Evolutionary conservation across 2,888 invertebrate species (phyloP).

Genomic region (Willowsia nigromaculata): DNA sequence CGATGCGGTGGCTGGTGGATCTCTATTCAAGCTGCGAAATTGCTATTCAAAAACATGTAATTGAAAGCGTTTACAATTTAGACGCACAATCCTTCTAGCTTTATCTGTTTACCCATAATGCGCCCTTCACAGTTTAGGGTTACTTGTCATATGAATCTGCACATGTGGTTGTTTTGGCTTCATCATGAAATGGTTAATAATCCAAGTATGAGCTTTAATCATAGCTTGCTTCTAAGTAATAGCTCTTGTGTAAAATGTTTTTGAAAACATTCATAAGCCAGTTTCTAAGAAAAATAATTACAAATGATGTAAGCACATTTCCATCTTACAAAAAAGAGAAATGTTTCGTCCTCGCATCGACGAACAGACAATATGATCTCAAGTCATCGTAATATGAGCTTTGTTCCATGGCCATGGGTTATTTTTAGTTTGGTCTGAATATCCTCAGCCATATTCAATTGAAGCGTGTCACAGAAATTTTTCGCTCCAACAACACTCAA

Average conservation of each 20-base stretch:
- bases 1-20: too few species aligned
- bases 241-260: background rate
- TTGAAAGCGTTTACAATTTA: too few species aligned
- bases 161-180: too few species aligned
- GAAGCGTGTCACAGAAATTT: background rate
- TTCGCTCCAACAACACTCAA: background rate
- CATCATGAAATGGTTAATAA: too few species aligned
- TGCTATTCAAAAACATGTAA: too few species aligned
- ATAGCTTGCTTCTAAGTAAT: too few species aligned
- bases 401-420: background rate
- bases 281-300: background rate
- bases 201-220: too few species aligned
- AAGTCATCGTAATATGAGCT: background rate
- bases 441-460: background rate
- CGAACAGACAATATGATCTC: background rate
- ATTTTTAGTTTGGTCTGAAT: background rate
- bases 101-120: too few species aligned
- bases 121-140: too few species aligned
- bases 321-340: background rate
- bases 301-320: background rate
- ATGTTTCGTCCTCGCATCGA: background rate
- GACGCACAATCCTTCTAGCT: too few species aligned
- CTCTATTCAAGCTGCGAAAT: background rate
- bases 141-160: too few species aligned
- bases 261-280: background rate